Conservation (phyloP, 1,140 invertebrate species). For the Medauroidea extradentata region DNA sequence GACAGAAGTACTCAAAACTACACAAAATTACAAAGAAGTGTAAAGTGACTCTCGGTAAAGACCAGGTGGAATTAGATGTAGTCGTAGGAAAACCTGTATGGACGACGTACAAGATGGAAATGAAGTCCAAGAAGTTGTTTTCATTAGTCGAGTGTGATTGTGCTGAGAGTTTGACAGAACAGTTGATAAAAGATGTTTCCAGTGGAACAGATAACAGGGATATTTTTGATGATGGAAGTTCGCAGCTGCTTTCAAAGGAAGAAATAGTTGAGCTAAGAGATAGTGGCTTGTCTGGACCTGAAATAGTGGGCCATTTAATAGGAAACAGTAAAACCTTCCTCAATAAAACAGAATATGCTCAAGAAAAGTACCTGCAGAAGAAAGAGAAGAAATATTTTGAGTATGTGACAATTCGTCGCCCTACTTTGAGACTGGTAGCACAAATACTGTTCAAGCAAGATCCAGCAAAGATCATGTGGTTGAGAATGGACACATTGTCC, state of each 20-base stretch:
- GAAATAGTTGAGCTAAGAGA: constrained; percentile 76
- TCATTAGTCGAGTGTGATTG: constrained; percentile 51
- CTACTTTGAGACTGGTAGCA: constrained; percentile 66
- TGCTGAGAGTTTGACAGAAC: constrained; percentile 38
- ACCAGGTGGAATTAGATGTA: constrained; percentile 63
- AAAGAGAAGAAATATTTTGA: constrained; percentile 89
- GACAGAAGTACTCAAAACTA: constrained; percentile 69
- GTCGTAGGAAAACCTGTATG: constrained; percentile 70
- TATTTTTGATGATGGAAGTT: constrained; percentile 76
- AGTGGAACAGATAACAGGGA: constrained; percentile 77
- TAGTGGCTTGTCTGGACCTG: constrained; percentile 66
- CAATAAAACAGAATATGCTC: constrained; percentile 85
- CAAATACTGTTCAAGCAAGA: constrained; percentile 77
- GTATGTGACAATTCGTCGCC: constrained; percentile 67
- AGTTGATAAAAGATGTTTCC: constrained; percentile 37
- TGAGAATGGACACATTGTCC: constrained; percentile 80
- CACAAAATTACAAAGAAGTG: constrained; percentile 62
- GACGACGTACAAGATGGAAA: constrained; percentile 73
- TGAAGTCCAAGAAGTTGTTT: constrained; percentile 55
- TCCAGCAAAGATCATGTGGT: constrained; percentile 67
- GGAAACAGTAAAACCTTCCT: constrained; percentile 84
- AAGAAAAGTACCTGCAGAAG: constrained; percentile 92
- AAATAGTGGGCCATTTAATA: constrained; percentile 82
- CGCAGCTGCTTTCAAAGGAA: constrained; percentile 76
- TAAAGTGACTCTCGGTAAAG: constrained; percentile 60